phyloP scores from a whole-genome alignment of 1,140 invertebrate genomes.

The Drosophila insularis region DNA sequence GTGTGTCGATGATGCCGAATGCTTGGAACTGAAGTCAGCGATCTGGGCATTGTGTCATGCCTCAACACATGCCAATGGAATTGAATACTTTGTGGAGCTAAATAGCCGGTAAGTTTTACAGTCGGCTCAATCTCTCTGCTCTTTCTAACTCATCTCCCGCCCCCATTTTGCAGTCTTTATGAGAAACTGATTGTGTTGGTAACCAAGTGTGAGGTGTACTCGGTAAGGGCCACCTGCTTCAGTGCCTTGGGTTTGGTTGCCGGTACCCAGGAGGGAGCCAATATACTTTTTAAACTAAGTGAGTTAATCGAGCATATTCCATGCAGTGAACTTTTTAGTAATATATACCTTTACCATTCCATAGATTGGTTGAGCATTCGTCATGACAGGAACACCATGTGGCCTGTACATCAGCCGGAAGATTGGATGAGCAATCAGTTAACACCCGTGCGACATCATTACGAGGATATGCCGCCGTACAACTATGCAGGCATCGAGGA shows the following conservation, averaged over 20 bases:
- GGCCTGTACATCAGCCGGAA: slow-evolving; percentile 90
- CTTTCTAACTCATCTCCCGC: neutral
- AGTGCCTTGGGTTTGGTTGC: slow-evolving; percentile 93
- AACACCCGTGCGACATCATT: slow-evolving; percentile 81
- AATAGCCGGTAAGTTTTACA: slow-evolving; percentile 48
- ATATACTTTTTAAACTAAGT: slow-evolving; percentile 88
- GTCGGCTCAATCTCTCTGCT: neutral
- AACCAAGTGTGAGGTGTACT: slow-evolving; percentile 91
- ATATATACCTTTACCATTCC: neutral
- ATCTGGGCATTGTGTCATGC: slow-evolving; percentile 95
- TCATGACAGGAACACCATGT: slow-evolving; percentile 91
- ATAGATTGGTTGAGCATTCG: slow-evolving; percentile 92
- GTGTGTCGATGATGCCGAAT: slow-evolving; percentile 86
- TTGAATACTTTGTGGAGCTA: slow-evolving; percentile 87
- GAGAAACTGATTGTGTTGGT: slow-evolving; percentile 85
- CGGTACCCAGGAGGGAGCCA: slow-evolving; percentile 91
- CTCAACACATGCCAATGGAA: slow-evolving; percentile 88
- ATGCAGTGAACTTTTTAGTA: no score
- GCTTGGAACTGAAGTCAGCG: slow-evolving; percentile 91
- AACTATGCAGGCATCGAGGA: slow-evolving; percentile 74
- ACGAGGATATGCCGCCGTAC: slow-evolving; percentile 71
- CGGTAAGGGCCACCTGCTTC: slow-evolving; percentile 93
- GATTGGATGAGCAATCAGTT: slow-evolving; percentile 83
- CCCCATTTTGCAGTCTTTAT: slow-evolving; percentile 63
- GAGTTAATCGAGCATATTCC: slow-evolving; percentile 45